Evolutionary conservation across 2,888 invertebrate species (phyloP).

Genomic region (Meteorus cinctellus): DNA sequence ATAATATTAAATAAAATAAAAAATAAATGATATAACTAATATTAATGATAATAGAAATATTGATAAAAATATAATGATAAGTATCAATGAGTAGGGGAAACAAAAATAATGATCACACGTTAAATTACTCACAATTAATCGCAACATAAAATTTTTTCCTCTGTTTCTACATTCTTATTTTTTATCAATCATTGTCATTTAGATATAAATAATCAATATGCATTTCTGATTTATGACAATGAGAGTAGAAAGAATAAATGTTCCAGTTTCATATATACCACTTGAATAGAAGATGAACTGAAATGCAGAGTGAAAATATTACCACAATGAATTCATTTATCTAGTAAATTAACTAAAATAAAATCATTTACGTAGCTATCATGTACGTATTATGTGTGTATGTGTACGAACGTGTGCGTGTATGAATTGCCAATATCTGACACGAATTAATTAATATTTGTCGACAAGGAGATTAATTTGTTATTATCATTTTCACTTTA

Average conservation of each 20-base stretch:
- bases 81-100: neutral
- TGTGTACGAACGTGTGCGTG: conserved; percentile 41
- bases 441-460: conserved; percentile 8
- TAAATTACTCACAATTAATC: neutral
- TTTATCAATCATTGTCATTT: neutral
- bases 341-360: conserved; percentile 35
- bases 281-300: too few species aligned
- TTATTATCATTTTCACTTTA: neutral
- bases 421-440: conserved; percentile 59
- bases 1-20: conserved; percentile 17
- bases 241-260: too few species aligned
- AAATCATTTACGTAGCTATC: conserved; percentile 63
- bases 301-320: neutral
- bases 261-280: too few species aligned
- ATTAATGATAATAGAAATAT: neutral
- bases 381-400: conserved; percentile 67
- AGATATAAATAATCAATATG: neutral
- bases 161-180: neutral
- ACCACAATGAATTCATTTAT: neutral
- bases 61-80: neutral
- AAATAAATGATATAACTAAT: conserved; percentile 7
- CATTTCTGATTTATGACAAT: too few species aligned
- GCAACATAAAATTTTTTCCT: neutral
- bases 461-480: neutral
- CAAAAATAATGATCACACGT: conserved; percentile 2